Conservation (phyloP, 53 echinoderm and acorn worm species). For the Actinopyga echinites region DNA sequence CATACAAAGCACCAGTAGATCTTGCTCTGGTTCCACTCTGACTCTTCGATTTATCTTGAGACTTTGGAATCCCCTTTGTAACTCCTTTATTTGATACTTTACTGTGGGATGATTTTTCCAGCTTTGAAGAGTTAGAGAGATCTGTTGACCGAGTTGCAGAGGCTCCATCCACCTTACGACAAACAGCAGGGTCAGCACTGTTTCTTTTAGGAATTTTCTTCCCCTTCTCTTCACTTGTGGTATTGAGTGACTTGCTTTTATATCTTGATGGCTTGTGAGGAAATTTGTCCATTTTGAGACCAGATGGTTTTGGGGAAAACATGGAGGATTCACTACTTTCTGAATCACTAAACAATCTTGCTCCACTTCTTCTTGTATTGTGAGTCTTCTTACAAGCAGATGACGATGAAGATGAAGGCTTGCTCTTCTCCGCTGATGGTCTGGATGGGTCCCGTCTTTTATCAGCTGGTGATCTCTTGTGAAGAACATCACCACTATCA, state of each 20-base stretch:
- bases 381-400: slow-evolving; percentile 41
- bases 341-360: slow-evolving; percentile 63
- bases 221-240: background rate
- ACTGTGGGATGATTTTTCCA: background rate
- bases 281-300: background rate
- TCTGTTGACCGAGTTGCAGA: background rate
- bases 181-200: slow-evolving; percentile 4
- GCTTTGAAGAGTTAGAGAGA: background rate
- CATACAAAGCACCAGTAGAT: background rate
- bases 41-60: background rate
- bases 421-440: slow-evolving; percentile 55
- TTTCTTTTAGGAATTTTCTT: slow-evolving; percentile 14
- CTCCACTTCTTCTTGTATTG: slow-evolving; percentile 33
- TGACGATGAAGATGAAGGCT: slow-evolving; percentile 59
- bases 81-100: background rate
- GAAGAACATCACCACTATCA: slow-evolving; percentile 53
- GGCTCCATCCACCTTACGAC: background rate
- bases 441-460: slow-evolving; percentile 61
- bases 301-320: slow-evolving; percentile 30
- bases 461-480: slow-evolving; percentile 31
- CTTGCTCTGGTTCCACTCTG: background rate
- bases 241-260: slow-evolving; percentile 1
- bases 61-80: background rate
- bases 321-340: slow-evolving; percentile 93
- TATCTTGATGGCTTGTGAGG: background rate